Conservation (phyloP, 2,888 invertebrate genomes). For the Philopedon plagiatum region DNA sequence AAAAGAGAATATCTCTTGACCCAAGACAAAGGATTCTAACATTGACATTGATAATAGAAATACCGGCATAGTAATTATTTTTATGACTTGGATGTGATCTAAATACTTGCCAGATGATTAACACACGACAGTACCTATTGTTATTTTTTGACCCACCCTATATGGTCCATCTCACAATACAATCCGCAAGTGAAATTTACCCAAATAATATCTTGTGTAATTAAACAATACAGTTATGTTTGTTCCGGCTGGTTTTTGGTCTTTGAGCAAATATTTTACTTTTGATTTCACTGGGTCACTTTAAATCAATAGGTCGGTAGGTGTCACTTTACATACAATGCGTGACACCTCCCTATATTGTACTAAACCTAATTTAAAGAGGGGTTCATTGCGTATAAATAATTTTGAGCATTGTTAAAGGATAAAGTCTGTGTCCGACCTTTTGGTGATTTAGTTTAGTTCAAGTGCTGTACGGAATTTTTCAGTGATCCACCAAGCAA, state of each 20-base stretch:
- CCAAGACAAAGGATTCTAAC: too few species aligned
- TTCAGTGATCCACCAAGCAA: background rate
- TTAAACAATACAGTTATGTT: constrained; percentile 53
- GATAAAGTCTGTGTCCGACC: constrained; percentile 21
- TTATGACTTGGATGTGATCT: too few species aligned
- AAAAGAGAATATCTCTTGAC: too few species aligned
- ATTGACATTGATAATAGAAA: too few species aligned
- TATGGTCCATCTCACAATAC: constrained; percentile 30
- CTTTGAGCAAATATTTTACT: constrained; percentile 53
- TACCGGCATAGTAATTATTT: too few species aligned
- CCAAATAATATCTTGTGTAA: constrained; percentile 51
- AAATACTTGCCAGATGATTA: too few species aligned
- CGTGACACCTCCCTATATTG: constrained; percentile 48
- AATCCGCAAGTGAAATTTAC: constrained; percentile 49
- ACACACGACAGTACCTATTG: background rate
- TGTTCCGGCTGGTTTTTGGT: constrained; percentile 50
- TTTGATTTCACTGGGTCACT: constrained; percentile 54
- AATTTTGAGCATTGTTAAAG: constrained; percentile 28
- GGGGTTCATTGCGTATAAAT: constrained; percentile 46
- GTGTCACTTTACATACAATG: constrained; percentile 52
- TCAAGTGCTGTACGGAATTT: constrained; percentile 1
- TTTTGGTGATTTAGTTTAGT: constrained; percentile 17
- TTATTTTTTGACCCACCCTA: constrained; percentile 26
- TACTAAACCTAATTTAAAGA: constrained; percentile 30
- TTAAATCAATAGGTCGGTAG: constrained; percentile 43